Percentiles rank a stretch among this genome's conserved stretches.
phyloP scores from a whole-genome alignment of 2,797 vertebrate species.

The Loris lydekkerianus region DNA sequence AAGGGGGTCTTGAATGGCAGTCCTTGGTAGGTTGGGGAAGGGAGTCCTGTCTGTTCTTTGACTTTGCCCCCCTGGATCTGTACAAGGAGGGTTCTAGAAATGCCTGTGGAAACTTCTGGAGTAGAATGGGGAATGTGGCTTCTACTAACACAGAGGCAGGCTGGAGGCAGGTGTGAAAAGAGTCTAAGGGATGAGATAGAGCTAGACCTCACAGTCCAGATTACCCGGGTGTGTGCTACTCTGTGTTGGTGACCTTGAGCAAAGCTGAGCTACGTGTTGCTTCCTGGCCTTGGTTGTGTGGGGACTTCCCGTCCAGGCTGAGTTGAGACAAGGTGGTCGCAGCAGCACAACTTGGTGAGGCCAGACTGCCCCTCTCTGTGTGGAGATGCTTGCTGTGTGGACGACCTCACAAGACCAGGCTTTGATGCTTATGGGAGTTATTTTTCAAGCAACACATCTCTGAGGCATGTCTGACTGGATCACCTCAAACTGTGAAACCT shows the following conservation, averaged over 20 bases:
- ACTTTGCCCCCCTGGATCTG: background rate
- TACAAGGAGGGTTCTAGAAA: background rate
- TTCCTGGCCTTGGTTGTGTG: background rate
- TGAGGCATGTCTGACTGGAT: background rate
- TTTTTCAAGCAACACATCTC: background rate
- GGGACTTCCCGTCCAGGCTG: background rate
- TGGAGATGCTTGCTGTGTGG: background rate
- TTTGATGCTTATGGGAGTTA: background rate
- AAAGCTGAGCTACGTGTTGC: background rate
- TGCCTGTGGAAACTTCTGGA: background rate
- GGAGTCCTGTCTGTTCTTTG: background rate
- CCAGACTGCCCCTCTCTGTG: rapidly evolving
- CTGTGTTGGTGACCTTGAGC: background rate
- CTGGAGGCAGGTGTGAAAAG: background rate
- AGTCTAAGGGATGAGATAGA: background rate
- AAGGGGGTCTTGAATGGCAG: background rate
- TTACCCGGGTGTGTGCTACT: background rate
- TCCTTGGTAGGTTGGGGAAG: background rate
- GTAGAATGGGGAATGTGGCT: background rate
- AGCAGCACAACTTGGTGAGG: background rate
- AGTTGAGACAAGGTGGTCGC: background rate
- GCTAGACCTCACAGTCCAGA: background rate
- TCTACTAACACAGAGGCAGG: background rate
- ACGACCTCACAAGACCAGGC: background rate
- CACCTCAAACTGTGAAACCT: background rate